Percentiles rank a stretch among this genome's conserved stretches.
Evolutionary conservation across 2,113 vertebrate genomes (phyloP).

Genomic region (Arenaria interpres): DNA sequence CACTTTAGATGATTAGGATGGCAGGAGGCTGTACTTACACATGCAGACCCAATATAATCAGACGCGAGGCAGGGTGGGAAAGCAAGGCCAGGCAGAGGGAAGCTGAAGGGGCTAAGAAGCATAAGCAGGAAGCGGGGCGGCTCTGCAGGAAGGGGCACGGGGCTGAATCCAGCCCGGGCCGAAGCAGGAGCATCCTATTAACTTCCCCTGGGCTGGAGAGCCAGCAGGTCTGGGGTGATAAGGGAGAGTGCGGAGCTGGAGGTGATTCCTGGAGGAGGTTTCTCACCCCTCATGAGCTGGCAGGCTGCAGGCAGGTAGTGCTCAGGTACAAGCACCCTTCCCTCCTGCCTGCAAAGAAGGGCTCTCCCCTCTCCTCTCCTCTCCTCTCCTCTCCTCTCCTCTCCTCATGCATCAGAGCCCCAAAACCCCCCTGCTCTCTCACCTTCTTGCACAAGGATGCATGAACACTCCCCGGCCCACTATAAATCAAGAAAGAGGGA

Average conservation of each 20-base stretch:
- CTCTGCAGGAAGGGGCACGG: background rate
- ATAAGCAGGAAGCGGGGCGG: background rate
- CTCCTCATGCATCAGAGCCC: fast-evolving
- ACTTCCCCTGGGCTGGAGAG: background rate
- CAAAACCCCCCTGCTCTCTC: background rate
- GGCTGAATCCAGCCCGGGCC: background rate
- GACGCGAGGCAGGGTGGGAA: background rate
- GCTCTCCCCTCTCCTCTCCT: too few relatives aligned
- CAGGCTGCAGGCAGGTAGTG: background rate
- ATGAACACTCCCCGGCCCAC: fast-evolving
- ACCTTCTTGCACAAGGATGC: background rate
- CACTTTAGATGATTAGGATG: constrained; percentile 68
- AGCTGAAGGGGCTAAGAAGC: background rate
- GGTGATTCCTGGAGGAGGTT: background rate
- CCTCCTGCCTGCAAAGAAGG: background rate
- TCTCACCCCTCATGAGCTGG: fast-evolving
- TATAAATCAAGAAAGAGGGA: background rate
- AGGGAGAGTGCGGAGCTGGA: background rate
- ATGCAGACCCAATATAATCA: constrained; percentile 50
- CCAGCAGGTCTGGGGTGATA: background rate
- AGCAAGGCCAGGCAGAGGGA: background rate
- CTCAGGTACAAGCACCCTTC: background rate
- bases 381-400: background rate
- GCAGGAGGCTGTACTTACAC: constrained; percentile 68
- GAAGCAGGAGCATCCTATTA: background rate